Conservation (phyloP, 2,888 invertebrate genomes). For the Agrypnus murinus region DNA sequence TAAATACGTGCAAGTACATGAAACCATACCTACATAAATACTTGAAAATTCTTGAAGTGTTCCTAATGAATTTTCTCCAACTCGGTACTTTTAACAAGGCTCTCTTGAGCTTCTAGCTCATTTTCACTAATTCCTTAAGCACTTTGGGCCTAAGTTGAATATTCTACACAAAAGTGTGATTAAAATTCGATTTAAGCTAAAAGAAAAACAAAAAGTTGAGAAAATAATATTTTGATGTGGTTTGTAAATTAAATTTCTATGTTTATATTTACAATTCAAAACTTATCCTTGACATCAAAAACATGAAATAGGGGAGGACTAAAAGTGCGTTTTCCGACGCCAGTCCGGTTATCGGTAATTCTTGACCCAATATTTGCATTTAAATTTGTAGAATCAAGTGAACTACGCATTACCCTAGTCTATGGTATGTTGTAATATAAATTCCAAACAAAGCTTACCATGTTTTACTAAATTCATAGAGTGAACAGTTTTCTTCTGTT, state of each 20-base stretch:
- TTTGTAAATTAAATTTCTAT: not conserved
- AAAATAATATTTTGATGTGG: not conserved
- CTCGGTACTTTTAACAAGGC: constrained; percentile 31
- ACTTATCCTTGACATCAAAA: constrained; percentile 26
- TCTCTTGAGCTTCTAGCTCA: constrained; percentile 32
- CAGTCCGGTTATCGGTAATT: constrained; percentile 29
- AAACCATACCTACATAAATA: constrained; percentile 24
- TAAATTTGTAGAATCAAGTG: constrained; percentile 28
- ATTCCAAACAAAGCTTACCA: not conserved
- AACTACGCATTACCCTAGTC: constrained; percentile 18
- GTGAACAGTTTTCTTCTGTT: no score
- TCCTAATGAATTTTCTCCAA: constrained; percentile 36
- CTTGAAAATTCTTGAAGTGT: constrained; percentile 36
- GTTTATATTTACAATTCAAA: constrained; percentile 23
- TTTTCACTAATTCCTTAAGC: constrained; percentile 36
- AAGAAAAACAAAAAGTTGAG: not conserved
- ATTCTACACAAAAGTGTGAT: constrained; percentile 19
- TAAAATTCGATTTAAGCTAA: constrained; percentile 17
- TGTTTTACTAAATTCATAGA: no score
- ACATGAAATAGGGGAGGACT: constrained; percentile 16
- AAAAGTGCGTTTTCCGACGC: constrained; percentile 15
- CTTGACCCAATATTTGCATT: constrained; percentile 34
- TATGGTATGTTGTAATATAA: constrained; percentile 9
- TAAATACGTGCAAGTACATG: constrained; percentile 28
- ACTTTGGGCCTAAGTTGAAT: constrained; percentile 28